Evolutionary conservation across 2,797 vertebrate species (phyloP).

Genomic region (Hafferia zeledoni): DNA sequence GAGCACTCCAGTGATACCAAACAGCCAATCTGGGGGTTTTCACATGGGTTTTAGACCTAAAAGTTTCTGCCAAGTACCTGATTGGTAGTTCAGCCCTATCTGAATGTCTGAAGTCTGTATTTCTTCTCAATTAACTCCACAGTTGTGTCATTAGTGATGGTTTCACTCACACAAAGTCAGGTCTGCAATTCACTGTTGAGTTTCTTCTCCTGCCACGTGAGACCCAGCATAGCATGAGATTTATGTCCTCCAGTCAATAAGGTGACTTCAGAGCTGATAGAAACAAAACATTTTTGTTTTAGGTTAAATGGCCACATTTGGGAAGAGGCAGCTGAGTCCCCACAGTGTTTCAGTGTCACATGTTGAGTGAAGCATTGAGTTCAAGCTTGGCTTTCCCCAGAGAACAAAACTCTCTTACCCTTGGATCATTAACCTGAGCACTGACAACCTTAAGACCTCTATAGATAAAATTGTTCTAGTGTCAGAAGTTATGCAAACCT

Average conservation of each 20-base stretch:
- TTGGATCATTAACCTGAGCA: neutral
- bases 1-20: accelerated
- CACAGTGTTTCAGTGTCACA: accelerated
- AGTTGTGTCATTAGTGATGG: accelerated
- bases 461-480: neutral
- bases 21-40: accelerated
- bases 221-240: neutral
- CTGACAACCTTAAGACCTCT: neutral
- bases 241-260: accelerated
- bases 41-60: accelerated
- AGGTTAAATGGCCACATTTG: neutral
- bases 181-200: neutral
- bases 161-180: accelerated
- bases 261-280: neutral
- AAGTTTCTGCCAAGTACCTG: accelerated
- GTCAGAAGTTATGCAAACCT: neutral
- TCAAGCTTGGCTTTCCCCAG: neutral
- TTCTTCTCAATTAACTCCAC: neutral
- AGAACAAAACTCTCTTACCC: neutral
- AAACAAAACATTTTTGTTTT: neutral
- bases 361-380: accelerated
- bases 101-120: neutral
- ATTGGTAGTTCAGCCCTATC: neutral
- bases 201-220: neutral
- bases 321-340: neutral